phyloP scores from a whole-genome alignment of 2,888 invertebrate species.

The Unio pictorum region DNA sequence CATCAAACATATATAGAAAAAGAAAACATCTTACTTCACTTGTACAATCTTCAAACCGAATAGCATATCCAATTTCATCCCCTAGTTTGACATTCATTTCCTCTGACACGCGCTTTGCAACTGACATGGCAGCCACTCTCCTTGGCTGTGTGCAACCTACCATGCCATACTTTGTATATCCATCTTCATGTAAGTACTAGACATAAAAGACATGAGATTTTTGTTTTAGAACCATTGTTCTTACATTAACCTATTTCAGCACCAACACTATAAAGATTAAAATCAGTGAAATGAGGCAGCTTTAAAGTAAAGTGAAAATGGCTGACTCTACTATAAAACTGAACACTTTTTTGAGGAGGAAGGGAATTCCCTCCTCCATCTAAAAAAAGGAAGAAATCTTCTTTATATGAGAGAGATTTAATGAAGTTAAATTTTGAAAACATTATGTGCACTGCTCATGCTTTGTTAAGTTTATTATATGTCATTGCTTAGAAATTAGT shows the following conservation, averaged over 20 bases:
- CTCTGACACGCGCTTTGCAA: slow-evolving; percentile 98
- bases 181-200: slow-evolving; percentile 94
- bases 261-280: background rate
- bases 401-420: too few relatives aligned
- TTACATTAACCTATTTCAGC: background rate
- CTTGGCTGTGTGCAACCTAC: slow-evolving; percentile 99
- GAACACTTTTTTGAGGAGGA: too few relatives aligned
- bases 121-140: slow-evolving; percentile 97
- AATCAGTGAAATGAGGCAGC: too few relatives aligned
- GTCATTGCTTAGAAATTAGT: too few relatives aligned
- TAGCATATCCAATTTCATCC: slow-evolving; percentile 97
- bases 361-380: too few relatives aligned
- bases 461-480: too few relatives aligned
- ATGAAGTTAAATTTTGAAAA: too few relatives aligned
- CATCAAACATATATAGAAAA: background rate
- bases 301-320: too few relatives aligned
- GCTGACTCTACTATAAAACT: too few relatives aligned
- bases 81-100: slow-evolving; percentile 93
- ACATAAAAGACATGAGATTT: slow-evolving; percentile 6
- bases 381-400: too few relatives aligned
- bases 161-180: slow-evolving; percentile 90
- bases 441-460: too few relatives aligned
- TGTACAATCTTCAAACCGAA: slow-evolving; percentile 99
- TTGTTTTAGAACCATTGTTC: too few relatives aligned
- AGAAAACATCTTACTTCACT: slow-evolving; percentile 77